phyloP scores from a whole-genome alignment of 2,113 vertebrate genomes.

The Merops nubicus region DNA sequence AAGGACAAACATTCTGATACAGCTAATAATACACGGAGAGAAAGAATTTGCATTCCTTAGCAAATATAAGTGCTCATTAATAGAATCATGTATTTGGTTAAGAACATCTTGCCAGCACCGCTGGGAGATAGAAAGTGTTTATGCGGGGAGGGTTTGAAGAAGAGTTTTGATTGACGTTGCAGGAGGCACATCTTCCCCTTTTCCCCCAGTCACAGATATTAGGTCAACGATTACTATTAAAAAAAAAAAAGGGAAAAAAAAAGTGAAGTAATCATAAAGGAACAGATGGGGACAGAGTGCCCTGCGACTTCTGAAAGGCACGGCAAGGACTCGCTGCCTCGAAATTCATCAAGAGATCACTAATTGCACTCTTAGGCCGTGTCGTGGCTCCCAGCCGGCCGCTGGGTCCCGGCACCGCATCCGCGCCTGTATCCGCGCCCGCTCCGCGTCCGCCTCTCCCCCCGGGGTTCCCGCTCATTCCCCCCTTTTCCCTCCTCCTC shows the following conservation, averaged over 20 bases:
- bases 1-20: slow-evolving; percentile 60
- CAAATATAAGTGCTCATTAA: slow-evolving; percentile 69
- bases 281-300: slow-evolving; percentile 44
- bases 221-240: slow-evolving; percentile 29
- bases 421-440: not conserved
- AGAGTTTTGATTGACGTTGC: slow-evolving; percentile 46
- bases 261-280: not conserved
- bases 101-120: slow-evolving; percentile 52
- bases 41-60: slow-evolving; percentile 41
- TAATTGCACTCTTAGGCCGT: slow-evolving; percentile 25
- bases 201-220: not conserved
- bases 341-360: slow-evolving; percentile 14
- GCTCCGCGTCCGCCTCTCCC: not conserved
- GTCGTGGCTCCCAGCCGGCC: not conserved
- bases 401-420: not conserved
- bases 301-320: slow-evolving; percentile 52
- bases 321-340: slow-evolving; percentile 33
- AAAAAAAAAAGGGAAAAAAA: not conserved
- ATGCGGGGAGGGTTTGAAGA: not conserved
- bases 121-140: slow-evolving; percentile 17
- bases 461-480: no score
- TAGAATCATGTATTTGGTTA: slow-evolving; percentile 60
- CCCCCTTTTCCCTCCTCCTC: accelerated
- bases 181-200: not conserved
- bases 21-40: slow-evolving; percentile 38